Base-by-base conservation (phyloP, 2,888 invertebrate species). In the Thecophora atra region DNA sequence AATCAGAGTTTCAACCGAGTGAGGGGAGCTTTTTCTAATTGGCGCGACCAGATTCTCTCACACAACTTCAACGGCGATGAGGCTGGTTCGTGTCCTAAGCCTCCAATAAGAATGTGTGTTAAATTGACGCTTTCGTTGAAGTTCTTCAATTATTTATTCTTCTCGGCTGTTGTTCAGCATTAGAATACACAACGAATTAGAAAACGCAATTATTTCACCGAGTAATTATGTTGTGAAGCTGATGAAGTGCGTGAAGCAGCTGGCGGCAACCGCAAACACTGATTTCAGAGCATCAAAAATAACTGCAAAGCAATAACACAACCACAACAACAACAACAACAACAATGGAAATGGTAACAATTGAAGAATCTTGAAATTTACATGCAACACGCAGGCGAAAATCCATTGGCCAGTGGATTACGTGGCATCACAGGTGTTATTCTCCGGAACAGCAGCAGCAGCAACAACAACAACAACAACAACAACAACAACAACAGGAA, bases 381-480 rank as follows among this genome's bases (percentile, higher is more conserved):
- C 52, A 70, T 70, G 70, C 62, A 69, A 69, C 47, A 37, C 60
- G 28, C 44, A 47, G 26, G n/a, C n/a, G n/a, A n/a, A n/a, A 56
- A 28, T n/a, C n/a, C 30, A n/a, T 26, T 15, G 4, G 24, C 58
- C 44, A 71, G 28, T 24, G 24, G 58, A 58, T 58, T 58, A 15
- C n/a, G n/a, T 11, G 11, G 37, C 11, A 47, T 63, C n/a, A 21
- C 26, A 72, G 62, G 72, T 72, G 72, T 24, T 62, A 72, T 72
- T 72, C n/a, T 67, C 72, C 37, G 52, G 67, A 72, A 72, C 44
- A 17, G 28, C 47, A 62, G 51, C 26, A 60, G 47, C 47, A 56
- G 54, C 28, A 60, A 3, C 58, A 44, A 47, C 19, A 28, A 60
- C 28, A 28, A 21, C 17, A 64, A 44, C 67, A 52, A 42, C 44